Conservation (phyloP, 1,140 invertebrate species). For the Cherax destructor region DNA sequence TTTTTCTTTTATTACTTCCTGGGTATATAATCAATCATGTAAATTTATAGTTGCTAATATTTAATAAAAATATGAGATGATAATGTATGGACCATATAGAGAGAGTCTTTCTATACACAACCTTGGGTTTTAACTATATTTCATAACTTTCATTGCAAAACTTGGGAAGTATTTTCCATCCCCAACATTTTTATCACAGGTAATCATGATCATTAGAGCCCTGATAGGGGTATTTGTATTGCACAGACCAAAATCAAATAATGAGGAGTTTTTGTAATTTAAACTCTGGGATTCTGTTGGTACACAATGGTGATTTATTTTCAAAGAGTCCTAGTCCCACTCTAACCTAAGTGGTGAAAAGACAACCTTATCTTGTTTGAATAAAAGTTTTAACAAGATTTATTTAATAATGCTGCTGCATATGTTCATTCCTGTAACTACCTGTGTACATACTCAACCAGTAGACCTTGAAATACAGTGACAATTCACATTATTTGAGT, state of each 20-base stretch:
- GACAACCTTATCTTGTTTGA: slow-evolving; percentile 34
- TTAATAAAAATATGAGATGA: slow-evolving; percentile 68
- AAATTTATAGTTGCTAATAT: slow-evolving; percentile 69
- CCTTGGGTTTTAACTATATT: slow-evolving; percentile 56
- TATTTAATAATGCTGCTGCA: slow-evolving; percentile 68
- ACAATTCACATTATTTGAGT: slow-evolving; percentile 64
- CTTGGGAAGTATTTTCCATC: slow-evolving; percentile 30
- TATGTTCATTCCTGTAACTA: slow-evolving; percentile 71
- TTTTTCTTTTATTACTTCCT: slow-evolving; percentile 31
- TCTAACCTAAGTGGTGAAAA: slow-evolving; percentile 36
- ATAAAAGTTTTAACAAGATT: slow-evolving; percentile 53
- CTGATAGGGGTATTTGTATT: slow-evolving; percentile 42
- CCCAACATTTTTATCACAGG: slow-evolving; percentile 54
- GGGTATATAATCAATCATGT: slow-evolving; percentile 67
- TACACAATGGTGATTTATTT: slow-evolving; percentile 26
- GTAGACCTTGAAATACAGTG: slow-evolving; percentile 70
- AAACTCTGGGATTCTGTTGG: slow-evolving; percentile 48
- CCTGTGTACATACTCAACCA: slow-evolving; percentile 69
- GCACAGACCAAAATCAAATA: slow-evolving; percentile 62
- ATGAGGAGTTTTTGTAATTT: slow-evolving; percentile 46
- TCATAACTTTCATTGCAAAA: slow-evolving; percentile 39
- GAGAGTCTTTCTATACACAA: slow-evolving; percentile 51
- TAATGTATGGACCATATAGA: slow-evolving; percentile 68
- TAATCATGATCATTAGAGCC: slow-evolving; percentile 43
- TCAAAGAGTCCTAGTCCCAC: slow-evolving; percentile 42